phyloP scores from a whole-genome alignment of 1,140 invertebrate species.

The Heterodera schachtii region DNA sequence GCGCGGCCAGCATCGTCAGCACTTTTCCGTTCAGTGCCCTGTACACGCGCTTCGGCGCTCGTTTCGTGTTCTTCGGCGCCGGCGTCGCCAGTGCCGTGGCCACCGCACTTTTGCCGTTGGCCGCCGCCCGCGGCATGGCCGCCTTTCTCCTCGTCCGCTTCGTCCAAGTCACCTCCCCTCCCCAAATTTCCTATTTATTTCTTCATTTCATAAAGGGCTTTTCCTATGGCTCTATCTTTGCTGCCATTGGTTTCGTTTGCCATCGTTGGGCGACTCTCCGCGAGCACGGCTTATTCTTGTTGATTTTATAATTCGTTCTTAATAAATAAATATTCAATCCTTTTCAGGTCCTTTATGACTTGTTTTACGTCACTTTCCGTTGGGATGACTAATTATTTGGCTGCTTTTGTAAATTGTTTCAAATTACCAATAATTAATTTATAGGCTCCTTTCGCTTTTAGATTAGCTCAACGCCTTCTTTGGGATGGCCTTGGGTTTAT shows the following conservation, averaged over 20 bases:
- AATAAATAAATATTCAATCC: not conserved
- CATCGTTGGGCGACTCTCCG: slow-evolving; percentile 44
- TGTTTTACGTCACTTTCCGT: slow-evolving; percentile 16
- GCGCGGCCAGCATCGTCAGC: slow-evolving; percentile 37
- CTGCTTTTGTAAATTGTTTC: not conserved
- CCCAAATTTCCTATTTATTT: too few species aligned
- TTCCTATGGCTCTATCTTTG: slow-evolving; percentile 46
- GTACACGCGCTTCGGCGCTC: slow-evolving; percentile 42
- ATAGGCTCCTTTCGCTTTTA: slow-evolving; percentile 15
- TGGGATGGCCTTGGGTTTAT: slow-evolving; percentile 43
- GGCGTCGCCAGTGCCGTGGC: slow-evolving; percentile 36
- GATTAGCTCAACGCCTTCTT: slow-evolving; percentile 37
- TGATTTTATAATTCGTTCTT: slow-evolving; percentile 32
- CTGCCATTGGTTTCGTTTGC: slow-evolving; percentile 47
- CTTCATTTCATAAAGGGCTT: slow-evolving; percentile 36
- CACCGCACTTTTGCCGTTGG: slow-evolving; percentile 36
- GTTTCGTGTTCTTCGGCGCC: slow-evolving; percentile 39
- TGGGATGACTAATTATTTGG: slow-evolving; percentile 14
- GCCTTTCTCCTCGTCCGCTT: slow-evolving; percentile 28
- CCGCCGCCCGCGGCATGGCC: slow-evolving; percentile 32
- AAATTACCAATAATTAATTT: not conserved
- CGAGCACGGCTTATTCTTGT: slow-evolving; percentile 46
- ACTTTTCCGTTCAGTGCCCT: slow-evolving; percentile 47
- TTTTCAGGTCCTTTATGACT: slow-evolving; percentile 22
- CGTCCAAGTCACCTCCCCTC: slow-evolving; percentile 2